Conservation (phyloP, 2,888 invertebrate genomes). For the Drosophila borborema region DNA sequence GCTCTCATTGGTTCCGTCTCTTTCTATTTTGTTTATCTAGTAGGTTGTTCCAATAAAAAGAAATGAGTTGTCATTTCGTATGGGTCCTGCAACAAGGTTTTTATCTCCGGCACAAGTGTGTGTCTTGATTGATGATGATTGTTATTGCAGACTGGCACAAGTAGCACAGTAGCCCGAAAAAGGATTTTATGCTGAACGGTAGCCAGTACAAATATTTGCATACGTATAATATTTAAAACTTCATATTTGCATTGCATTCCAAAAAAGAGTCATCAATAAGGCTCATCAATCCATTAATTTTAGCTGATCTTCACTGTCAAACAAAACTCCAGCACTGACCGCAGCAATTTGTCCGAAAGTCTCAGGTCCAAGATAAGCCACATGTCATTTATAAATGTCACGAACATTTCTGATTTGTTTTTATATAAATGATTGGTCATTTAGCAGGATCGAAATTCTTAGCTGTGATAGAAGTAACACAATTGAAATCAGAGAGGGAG, state of each 20-base stretch:
- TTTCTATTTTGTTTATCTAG: constrained; percentile 44
- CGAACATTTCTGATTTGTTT: constrained; percentile 42
- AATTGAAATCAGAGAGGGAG: background rate
- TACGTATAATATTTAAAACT: constrained; percentile 32
- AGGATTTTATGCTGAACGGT: constrained; percentile 62
- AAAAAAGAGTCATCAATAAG: constrained; percentile 58
- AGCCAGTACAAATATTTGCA: constrained; percentile 73
- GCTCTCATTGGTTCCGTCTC: background rate
- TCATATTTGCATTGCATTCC: constrained; percentile 56
- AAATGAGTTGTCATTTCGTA: constrained; percentile 69
- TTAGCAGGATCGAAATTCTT: constrained; percentile 45
- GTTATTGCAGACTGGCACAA: constrained; percentile 38
- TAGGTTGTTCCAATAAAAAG: constrained; percentile 65
- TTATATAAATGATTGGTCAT: constrained; percentile 74
- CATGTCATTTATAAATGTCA: constrained; percentile 74
- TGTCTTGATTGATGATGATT: constrained; percentile 66
- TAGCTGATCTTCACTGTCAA: constrained; percentile 31
- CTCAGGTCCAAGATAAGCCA: constrained; percentile 34
- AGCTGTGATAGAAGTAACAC: constrained; percentile 42
- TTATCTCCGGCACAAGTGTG: constrained; percentile 60
- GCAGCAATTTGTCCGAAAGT: constrained; percentile 66
- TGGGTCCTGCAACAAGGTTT: constrained; percentile 17
- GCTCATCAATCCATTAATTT: constrained; percentile 28
- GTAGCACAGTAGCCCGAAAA: constrained; percentile 69
- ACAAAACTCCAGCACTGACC: constrained; percentile 55